These are phyloP conservation scores for Rotaria sp. DNA, from an alignment of 2,888 invertebrate species.

Conservation along the genomic window DNA sequence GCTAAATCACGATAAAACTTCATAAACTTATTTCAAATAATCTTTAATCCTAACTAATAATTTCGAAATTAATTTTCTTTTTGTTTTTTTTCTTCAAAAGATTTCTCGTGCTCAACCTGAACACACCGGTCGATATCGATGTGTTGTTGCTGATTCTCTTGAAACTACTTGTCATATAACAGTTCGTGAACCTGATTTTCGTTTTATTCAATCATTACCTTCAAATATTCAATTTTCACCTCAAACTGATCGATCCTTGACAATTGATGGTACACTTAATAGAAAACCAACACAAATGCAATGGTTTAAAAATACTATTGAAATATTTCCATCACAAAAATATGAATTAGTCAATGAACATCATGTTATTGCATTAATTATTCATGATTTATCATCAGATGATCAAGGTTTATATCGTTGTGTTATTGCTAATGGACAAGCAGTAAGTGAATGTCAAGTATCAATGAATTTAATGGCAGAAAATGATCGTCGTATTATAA, in stretches of 20 bases:
- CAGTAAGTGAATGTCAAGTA: constrained; percentile 29
- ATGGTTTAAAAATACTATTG: constrained; percentile 38
- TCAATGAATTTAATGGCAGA: neutral
- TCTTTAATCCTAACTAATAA: too few species aligned
- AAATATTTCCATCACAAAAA: constrained; percentile 28
- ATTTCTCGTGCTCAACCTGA: neutral
- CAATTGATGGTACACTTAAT: constrained; percentile 35
- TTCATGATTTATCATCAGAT: constrained; percentile 35
- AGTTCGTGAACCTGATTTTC: neutral
- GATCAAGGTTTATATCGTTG: constrained; percentile 38
- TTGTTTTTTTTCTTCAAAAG: neutral
- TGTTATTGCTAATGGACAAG: constrained; percentile 3
- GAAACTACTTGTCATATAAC: constrained; percentile 3
- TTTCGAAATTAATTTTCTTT: too few species aligned
- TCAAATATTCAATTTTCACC: constrained; percentile 16
- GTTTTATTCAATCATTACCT: constrained; percentile 19
- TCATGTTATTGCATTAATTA: constrained; percentile 35
- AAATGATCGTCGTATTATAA: constrained; percentile 27
- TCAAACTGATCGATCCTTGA: neutral
- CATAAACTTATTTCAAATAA: too few species aligned
- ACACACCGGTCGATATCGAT: neutral
- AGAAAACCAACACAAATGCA: neutral
- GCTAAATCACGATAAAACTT: too few species aligned
- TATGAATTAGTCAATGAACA: constrained; percentile 38
- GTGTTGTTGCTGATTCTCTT: neutral